These are phyloP conservation scores for Limnephilus lunatus DNA, from an alignment of 2,888 invertebrate species.

Conservation along the genomic window DNA sequence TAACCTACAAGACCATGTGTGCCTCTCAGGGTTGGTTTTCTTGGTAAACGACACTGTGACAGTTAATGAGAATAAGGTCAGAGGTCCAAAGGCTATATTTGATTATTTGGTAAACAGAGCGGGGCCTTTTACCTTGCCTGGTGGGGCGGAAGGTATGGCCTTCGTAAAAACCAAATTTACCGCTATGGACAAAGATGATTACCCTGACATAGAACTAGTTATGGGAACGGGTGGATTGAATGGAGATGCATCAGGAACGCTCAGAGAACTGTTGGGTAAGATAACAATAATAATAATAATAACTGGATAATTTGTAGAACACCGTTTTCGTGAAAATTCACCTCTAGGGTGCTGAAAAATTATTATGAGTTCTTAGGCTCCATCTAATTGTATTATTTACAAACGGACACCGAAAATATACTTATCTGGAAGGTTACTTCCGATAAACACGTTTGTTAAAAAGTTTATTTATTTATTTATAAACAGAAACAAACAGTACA, in stretches of 20 bases:
- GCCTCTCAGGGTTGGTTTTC: constrained; percentile 85
- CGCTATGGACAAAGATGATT: constrained; percentile 72
- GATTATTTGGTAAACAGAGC: constrained; percentile 80
- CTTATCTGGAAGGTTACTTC: too few species aligned
- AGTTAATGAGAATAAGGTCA: constrained; percentile 79
- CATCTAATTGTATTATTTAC: too few species aligned
- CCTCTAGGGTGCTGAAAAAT: too few species aligned
- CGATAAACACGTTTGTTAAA: too few species aligned
- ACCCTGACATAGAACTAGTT: constrained; percentile 89
- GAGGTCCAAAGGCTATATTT: constrained; percentile 78
- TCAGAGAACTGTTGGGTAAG: constrained; percentile 81
- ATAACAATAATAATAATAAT: constrained; percentile 58
- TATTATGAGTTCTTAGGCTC: too few species aligned
- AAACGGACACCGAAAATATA: too few species aligned
- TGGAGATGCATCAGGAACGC: constrained; percentile 83
- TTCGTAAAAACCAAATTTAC: constrained; percentile 84
- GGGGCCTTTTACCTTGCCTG: constrained; percentile 87
- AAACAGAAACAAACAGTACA: too few species aligned
- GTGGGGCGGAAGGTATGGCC: constrained; percentile 87
- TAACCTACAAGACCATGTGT: constrained; percentile 90
- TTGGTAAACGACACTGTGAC: constrained; percentile 83
- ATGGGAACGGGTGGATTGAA: constrained; percentile 87
- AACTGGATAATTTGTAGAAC: too few species aligned
- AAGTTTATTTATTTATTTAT: too few species aligned
- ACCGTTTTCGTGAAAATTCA: too few species aligned